Base-by-base conservation (phyloP, 1,140 invertebrate species). In the Coenobita brevimanus region DNA sequence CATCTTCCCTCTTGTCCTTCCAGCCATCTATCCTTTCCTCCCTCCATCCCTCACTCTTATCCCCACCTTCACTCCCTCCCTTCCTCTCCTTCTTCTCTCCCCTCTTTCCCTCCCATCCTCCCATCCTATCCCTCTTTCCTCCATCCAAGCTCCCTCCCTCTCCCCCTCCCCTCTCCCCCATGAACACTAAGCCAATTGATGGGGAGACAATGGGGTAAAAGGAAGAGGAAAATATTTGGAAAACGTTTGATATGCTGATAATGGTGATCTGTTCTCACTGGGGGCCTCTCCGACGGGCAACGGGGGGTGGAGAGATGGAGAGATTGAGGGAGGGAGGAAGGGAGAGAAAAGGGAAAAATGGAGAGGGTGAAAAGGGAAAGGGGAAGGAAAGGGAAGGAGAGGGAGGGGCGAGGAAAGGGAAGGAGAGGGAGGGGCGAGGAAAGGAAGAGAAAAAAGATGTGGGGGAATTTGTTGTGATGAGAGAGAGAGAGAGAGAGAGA, bases 181-280 rank as follows among this genome's bases (percentile, higher is more conserved):
- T 64, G 62, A 81, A 81, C 38, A 81, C 64, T 82, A 82, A 82
- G 64, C 80, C 80, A 82, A 82, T 82, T 82, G 80, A 82, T 69
- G 67, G 10, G 57, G 80, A 82, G 67, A 82, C 80, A 82, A 82
- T 50, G 80, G 80, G 30, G 27, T 82, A 60, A 82, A 69, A 82
- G 64, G 46, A 2, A 41, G 62, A 71, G 67, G 21, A 82, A 82
- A 82, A 82, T 82, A 82, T 82, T 82, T 82, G 80, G 80, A 82
- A 82, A 82, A 82, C 80, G 64, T 71, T 82, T 69, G 62, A 82
- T 82, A 71, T 82, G 62, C 33, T 82, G 38, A 82, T 82, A 46
- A 82, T 80, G 60, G 64, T n/a, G 62, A 30, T 50, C 46, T 50
- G 46, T 50, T 50, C 46, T 50, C 46, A 6, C 46, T 17, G 21